Percentiles rank a stretch among this genome's conserved stretches.
Evolutionary conservation across 2,888 invertebrate species (phyloP).

Genomic region (Tridacna crocea): DNA sequence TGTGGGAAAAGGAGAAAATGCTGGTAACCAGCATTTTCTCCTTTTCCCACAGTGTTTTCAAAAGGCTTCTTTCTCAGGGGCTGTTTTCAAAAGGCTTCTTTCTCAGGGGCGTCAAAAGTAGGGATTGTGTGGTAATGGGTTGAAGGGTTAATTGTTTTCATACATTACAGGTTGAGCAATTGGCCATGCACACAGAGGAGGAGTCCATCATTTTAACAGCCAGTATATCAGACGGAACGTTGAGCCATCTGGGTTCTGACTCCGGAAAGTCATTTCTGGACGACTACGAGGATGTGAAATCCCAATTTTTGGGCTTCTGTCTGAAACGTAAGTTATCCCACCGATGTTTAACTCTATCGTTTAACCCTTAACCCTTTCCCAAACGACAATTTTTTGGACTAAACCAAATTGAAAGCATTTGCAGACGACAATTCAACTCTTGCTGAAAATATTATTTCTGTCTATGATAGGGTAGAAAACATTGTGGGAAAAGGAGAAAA

Average conservation of each 20-base stretch:
- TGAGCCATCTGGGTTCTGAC: slow-evolving; percentile 45
- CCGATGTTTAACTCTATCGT: background rate
- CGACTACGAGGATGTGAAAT: slow-evolving; percentile 52
- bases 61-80: too few relatives aligned
- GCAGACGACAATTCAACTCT: background rate
- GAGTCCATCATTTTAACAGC: slow-evolving; percentile 48
- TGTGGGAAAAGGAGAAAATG: too few relatives aligned
- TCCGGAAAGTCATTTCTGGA: slow-evolving; percentile 47
- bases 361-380: background rate
- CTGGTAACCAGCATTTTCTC: too few relatives aligned
- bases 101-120: too few relatives aligned
- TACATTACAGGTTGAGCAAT: slow-evolving; percentile 45
- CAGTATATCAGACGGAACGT: slow-evolving; percentile 42
- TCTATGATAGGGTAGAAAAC: too few relatives aligned
- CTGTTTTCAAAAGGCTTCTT: too few relatives aligned
- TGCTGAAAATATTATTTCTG: background rate
- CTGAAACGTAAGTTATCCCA: slow-evolving; percentile 43
- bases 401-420: background rate
- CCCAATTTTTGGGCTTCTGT: slow-evolving; percentile 50
- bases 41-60: too few relatives aligned
- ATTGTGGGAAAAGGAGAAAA: too few relatives aligned
- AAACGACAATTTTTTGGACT: background rate
- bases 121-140: too few relatives aligned
- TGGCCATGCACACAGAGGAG: slow-evolving; percentile 36
- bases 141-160: too few relatives aligned